A percentile compares a stretch with the other conserved stretches of the same genome.
These are phyloP conservation scores for Oryzias sinensis DNA, from an alignment of 2,797 vertebrate genomes.

Conservation along the genomic window DNA sequence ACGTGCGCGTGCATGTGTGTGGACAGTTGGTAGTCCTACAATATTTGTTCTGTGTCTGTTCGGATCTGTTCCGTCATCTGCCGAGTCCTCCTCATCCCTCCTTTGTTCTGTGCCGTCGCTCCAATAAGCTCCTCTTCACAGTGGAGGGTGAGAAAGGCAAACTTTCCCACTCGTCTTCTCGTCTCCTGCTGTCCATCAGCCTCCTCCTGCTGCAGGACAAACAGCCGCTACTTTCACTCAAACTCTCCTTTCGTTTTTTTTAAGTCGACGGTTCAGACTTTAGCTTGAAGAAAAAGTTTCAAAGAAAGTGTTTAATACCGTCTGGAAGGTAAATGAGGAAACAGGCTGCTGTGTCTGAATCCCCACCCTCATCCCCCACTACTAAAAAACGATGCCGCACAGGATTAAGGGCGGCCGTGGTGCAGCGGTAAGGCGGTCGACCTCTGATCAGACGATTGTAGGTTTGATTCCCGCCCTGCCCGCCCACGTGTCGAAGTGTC, in stretches of 20 bases:
- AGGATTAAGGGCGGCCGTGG: too few species aligned
- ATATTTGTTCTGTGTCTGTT: conserved; percentile 55
- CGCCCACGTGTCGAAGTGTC: too few species aligned
- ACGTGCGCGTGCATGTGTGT: conserved; percentile 28
- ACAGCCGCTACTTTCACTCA: conserved; percentile 6
- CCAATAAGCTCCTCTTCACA: conserved; percentile 40
- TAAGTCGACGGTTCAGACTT: too few species aligned
- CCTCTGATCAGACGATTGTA: too few species aligned
- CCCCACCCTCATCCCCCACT: too few species aligned
- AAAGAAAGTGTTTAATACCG: too few species aligned
- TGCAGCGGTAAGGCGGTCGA: too few species aligned
- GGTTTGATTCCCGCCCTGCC: too few species aligned
- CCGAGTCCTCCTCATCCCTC: conserved; percentile 33
- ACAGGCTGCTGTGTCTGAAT: too few species aligned
- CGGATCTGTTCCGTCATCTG: conserved; percentile 29
- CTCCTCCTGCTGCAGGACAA: conserved; percentile 16
- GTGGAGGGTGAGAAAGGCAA: conserved; percentile 70
- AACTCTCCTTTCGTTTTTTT: not conserved
- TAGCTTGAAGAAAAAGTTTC: too few species aligned
- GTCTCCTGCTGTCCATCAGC: conserved; percentile 12
- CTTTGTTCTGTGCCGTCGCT: conserved; percentile 51
- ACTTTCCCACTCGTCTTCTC: conserved; percentile 61
- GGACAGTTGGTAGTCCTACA: conserved; percentile 28
- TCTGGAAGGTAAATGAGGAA: too few species aligned
- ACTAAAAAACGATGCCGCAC: too few species aligned